Conservation (phyloP, 2,888 invertebrate genomes). For the Sialis lutaria region DNA sequence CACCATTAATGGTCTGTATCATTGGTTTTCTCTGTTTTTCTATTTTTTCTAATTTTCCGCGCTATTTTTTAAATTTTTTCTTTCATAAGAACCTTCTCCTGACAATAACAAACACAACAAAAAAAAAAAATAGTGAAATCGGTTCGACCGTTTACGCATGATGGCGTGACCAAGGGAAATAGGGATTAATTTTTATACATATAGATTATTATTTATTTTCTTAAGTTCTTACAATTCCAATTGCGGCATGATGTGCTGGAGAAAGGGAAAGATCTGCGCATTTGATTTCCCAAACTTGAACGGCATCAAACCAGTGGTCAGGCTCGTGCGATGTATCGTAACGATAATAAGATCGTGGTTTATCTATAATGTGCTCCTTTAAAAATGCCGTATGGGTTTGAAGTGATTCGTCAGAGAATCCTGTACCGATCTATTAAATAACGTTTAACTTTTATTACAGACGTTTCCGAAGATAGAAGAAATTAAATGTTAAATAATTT, state of each 20-base stretch:
- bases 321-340: slow-evolving; percentile 57
- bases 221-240: slow-evolving; percentile 49
- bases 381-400: slow-evolving; percentile 58
- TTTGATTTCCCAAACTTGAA: slow-evolving; percentile 89
- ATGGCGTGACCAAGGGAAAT: no score
- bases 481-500: neutral
- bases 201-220: no score
- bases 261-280: slow-evolving; percentile 95
- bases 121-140: no score
- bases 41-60: no score
- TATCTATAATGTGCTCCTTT: slow-evolving; percentile 52
- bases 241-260: slow-evolving; percentile 79
- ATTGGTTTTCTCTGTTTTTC: no score
- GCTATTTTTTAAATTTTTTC: no score
- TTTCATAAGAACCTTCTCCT: no score
- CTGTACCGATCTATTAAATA: slow-evolving; percentile 58
- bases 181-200: neutral
- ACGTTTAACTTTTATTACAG: no score
- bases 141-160: no score
- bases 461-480: no score
- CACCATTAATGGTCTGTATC: no score
- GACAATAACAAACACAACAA: no score
- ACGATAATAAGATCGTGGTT: slow-evolving; percentile 62
- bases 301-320: slow-evolving; percentile 80
- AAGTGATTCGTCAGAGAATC: slow-evolving; percentile 85